Base-by-base conservation (phyloP, 1,140 invertebrate species). In the Magallana angulata region DNA sequence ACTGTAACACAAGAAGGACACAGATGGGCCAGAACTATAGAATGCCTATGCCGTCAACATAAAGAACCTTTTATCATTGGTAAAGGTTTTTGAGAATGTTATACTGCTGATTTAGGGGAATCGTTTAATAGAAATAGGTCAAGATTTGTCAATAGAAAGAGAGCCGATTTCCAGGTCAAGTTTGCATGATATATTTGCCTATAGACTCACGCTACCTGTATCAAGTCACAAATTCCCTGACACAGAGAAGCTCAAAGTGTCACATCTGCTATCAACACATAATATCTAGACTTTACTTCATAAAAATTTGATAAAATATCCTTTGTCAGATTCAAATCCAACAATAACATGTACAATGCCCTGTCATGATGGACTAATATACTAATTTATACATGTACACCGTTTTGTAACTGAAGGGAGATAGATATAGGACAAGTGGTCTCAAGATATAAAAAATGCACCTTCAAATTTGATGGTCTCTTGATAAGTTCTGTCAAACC, bases 131-230 rank as follows among this genome's bases (percentile, higher is more conserved):
- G 68, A 76, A 76, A 11, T 76, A 30, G 68, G 68, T 76, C 68
- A 76, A 76, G 68, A 30, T 30, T 76, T 76, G 68, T 76, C 68
- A 76, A 76, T 12, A 76, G 68, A 76, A 48, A 76, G 68, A 30
- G 7, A 24, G 30, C 24, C 36, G 18, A 76, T 76, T 76, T 71
- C 30, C 24, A 18, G 24, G 68, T 18, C 24, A 18, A 76, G 12
- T 24, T 30, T 30, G 36, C 36, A 48, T 48, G 68, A 30, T 76
- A 36, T 18, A 76, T 76, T 76, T 76, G 36, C 36, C 24, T 30
- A 18, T 48, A 76, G 24, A 36, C 30, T 12, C 24, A 76, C 18
- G 24, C 24, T 11, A 48, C 36, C 36, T 48, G 36, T 48, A 48
- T 48, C 36, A 48, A 76, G 24, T 30, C 24, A 76, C 68, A 76